phyloP scores from a whole-genome alignment of 2,888 invertebrate genomes.

The Lypha dubia region DNA sequence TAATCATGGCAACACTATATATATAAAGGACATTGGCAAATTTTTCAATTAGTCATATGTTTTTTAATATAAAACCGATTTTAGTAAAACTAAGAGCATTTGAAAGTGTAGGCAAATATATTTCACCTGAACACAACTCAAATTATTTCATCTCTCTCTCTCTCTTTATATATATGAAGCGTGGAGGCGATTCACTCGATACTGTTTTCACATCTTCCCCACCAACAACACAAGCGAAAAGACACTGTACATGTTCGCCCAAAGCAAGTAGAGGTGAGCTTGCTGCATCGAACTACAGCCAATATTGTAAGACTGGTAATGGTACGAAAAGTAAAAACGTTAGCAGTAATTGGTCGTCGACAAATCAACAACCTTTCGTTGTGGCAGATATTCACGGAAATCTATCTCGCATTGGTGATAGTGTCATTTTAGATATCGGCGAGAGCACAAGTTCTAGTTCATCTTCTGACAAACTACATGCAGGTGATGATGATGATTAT shows the following conservation, averaged over 20 bases:
- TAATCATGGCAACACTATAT: too few species aligned
- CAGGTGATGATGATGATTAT: conserved; percentile 76
- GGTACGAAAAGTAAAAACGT: conserved; percentile 59
- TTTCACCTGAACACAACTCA: neutral
- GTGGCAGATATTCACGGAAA: conserved; percentile 83
- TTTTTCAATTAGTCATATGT: too few species aligned
- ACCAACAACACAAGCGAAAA: conserved; percentile 77
- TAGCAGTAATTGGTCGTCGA: conserved; percentile 43
- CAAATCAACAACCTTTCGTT: conserved; percentile 74
- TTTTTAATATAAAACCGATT: too few species aligned
- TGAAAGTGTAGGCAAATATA: too few species aligned
- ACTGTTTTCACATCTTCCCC: conserved; percentile 88
- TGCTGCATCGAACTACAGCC: conserved; percentile 73
- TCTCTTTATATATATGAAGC: conserved; percentile 83
- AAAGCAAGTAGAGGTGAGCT: conserved; percentile 75
- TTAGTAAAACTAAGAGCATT: too few species aligned
- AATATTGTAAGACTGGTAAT: conserved; percentile 67
- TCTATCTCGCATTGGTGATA: conserved; percentile 82
- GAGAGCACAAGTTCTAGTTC: conserved; percentile 81
- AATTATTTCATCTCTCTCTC: neutral
- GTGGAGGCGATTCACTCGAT: conserved; percentile 88
- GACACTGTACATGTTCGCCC: conserved; percentile 77
- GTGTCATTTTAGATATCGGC: conserved; percentile 81
- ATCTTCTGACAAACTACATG: conserved; percentile 80
- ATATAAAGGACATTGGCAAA: too few species aligned